phyloP scores from a whole-genome alignment of 2,888 invertebrate species.

The Thecocarcelia acutangulata region DNA sequence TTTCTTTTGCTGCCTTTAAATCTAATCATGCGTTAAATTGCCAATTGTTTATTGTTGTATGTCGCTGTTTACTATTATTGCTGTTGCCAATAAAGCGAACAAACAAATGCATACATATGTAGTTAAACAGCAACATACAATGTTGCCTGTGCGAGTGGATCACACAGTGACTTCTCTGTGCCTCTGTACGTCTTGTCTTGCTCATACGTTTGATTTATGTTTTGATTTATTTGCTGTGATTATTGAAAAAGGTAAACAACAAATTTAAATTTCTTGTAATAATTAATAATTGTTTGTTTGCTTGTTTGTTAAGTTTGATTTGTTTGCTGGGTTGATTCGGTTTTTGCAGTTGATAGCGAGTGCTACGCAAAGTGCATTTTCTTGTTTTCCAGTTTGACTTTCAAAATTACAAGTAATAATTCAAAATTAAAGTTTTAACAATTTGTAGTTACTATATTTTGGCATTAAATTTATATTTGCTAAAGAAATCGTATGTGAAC shows the following conservation, averaged over 20 bases:
- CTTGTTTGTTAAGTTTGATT: not conserved
- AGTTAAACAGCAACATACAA: slow-evolving; percentile 33
- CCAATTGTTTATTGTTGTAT: slow-evolving; percentile 51
- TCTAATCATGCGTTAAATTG: slow-evolving; percentile 67
- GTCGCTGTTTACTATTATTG: slow-evolving; percentile 5
- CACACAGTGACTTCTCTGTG: slow-evolving; percentile 40
- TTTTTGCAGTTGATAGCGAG: slow-evolving; percentile 3
- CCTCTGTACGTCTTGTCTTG: not conserved
- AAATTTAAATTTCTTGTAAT: slow-evolving; percentile 59
- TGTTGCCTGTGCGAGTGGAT: slow-evolving; percentile 24
- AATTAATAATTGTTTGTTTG: slow-evolving; percentile 61
- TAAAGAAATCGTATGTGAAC: not conserved
- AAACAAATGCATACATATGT: too few species aligned
- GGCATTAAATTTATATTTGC: not conserved
- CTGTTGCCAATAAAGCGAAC: slow-evolving; percentile 27
- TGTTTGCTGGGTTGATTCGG: slow-evolving; percentile 36
- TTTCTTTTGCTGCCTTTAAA: slow-evolving; percentile 39
- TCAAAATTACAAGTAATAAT: slow-evolving; percentile 51
- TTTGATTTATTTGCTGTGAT: slow-evolving; percentile 63
- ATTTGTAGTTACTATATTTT: not conserved
- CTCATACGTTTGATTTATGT: slow-evolving; percentile 56
- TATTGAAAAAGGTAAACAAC: slow-evolving; percentile 37
- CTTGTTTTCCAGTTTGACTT: slow-evolving; percentile 56
- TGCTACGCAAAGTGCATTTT: slow-evolving; percentile 63
- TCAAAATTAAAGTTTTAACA: slow-evolving; percentile 38